Conservation (phyloP, 2,888 invertebrate genomes). For the Hermodice carunculata region DNA sequence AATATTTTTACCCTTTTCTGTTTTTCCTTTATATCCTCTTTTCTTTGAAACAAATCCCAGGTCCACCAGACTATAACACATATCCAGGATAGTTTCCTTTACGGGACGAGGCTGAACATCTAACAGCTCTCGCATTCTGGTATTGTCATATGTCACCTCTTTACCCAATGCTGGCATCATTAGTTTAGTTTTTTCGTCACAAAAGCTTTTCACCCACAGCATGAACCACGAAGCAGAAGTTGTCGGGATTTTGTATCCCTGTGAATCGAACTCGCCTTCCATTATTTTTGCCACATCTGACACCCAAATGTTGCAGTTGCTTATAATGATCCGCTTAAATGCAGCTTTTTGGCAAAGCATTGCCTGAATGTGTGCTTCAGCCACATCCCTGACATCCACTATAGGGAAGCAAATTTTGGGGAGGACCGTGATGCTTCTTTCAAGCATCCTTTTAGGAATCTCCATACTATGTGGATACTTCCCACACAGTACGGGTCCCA, state of each 20-base stretch:
- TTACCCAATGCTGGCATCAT: too few species aligned
- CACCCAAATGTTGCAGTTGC: constrained; percentile 70
- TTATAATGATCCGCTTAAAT: constrained; percentile 68
- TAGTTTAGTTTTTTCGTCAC: constrained; percentile 6
- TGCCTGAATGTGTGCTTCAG: constrained; percentile 34
- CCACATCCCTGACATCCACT: constrained; percentile 74
- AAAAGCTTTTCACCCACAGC: constrained; percentile 5
- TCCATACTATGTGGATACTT: constrained; percentile 50
- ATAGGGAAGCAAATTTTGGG: constrained; percentile 70
- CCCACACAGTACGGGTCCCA: constrained; percentile 69
- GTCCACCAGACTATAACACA: constrained; percentile 73
- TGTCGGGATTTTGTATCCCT: constrained; percentile 56
- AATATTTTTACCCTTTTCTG: too few species aligned
- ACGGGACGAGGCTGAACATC: constrained; percentile 47
- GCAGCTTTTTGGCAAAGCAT: constrained; percentile 27
- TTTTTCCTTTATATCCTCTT: constrained; percentile 50
- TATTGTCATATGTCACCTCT: too few species aligned
- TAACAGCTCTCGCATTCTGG: not conserved
- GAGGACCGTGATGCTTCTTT: constrained; percentile 65
- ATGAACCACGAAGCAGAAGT: not conserved
- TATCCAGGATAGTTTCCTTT: constrained; percentile 71
- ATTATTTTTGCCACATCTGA: constrained; percentile 71
- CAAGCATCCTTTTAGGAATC: constrained; percentile 63
- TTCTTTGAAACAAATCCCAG: constrained; percentile 70
- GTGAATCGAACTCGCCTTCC: constrained; percentile 71